Conservation (phyloP, 2,888 invertebrate genomes). For the Parasteatoda lunata region DNA sequence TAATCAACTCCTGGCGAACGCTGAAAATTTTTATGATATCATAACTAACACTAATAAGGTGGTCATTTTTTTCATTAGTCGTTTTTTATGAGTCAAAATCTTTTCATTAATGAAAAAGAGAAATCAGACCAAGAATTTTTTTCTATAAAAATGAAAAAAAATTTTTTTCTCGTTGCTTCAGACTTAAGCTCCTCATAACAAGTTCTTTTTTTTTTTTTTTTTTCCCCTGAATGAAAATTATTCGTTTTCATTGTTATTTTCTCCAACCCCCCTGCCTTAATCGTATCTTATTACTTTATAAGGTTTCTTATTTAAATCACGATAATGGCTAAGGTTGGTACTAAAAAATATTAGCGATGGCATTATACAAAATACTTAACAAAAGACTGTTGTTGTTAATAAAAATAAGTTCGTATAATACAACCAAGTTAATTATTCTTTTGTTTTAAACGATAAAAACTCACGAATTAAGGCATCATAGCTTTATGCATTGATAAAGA, state of each 20-base stretch:
- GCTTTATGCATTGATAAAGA: neutral
- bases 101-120: neutral
- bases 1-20: neutral
- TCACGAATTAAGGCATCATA: neutral
- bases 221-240: no score
- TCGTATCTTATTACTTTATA: no score
- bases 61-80: neutral
- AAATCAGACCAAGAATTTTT: neutral
- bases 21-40: neutral
- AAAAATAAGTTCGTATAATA: neutral
- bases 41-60: neutral
- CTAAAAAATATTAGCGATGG: neutral
- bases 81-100: neutral
- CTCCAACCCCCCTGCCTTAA: no score
- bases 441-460: conserved; percentile 22
- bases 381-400: no score
- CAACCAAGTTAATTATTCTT: conserved; percentile 20
- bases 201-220: no score
- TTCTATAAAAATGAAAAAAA: neutral
- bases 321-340: no score
- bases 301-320: no score
- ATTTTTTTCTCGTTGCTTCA: neutral
- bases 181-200: no score
- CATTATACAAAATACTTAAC: neutral
- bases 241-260: no score